Conservation (phyloP, 2,113 vertebrate species). For the Thryonomys swinderianus region DNA sequence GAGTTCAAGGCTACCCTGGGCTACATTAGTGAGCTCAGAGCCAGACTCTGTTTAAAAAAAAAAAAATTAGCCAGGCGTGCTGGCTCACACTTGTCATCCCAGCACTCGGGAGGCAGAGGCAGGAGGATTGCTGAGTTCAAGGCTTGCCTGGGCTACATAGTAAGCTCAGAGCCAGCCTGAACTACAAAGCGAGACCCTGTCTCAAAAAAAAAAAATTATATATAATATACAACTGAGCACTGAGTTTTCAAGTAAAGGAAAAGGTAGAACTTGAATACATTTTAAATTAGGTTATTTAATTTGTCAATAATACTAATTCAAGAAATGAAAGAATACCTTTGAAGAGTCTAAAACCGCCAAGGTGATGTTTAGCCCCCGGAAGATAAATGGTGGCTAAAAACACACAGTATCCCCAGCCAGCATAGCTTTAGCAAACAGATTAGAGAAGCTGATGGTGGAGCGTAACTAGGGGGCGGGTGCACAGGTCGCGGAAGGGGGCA, state of each 20-base stretch:
- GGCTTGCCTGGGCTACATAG: no score
- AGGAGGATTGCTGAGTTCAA: no score
- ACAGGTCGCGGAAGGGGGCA: neutral
- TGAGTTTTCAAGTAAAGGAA: neutral
- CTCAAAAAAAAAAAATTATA: no score
- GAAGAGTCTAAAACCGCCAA: neutral
- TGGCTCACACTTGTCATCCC: no score
- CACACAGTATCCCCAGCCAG: neutral
- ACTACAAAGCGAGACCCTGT: no score
- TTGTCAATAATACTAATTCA: neutral
- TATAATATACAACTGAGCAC: neutral
- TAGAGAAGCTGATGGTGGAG: neutral
- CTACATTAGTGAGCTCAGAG: no score
- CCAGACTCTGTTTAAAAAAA: no score
- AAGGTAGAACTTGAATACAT: neutral
- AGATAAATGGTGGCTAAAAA: neutral
- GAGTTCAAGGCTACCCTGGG: no score
- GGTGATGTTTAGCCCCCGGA: neutral
- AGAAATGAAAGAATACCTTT: neutral
- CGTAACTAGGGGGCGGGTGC: no score
- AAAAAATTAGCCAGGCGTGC: no score
- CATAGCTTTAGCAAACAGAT: neutral
- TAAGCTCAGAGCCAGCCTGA: no score
- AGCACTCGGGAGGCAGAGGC: no score
- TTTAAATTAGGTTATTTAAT: neutral